Evolutionary conservation across 2,113 vertebrate genomes (phyloP), one percentile per base, ranked within the genome.

Genomic region (Melanerpes aurifrons): DNA sequence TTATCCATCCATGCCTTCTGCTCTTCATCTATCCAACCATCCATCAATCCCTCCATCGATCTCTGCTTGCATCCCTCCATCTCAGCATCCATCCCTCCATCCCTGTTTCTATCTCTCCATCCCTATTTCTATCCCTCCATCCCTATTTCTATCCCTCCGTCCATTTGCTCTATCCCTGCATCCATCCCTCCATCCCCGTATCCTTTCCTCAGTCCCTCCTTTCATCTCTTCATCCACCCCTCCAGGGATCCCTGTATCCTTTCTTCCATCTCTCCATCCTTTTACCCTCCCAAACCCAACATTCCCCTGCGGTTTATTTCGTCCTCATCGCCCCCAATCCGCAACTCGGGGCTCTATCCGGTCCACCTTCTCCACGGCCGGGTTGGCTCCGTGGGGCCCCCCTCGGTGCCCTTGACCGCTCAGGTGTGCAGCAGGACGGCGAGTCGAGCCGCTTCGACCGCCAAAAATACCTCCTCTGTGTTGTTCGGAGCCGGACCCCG

Each of bases 381-480:
- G 29, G 28, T 22, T 29, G 20, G 43, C 66, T 10, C 64, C 43
- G 28, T 12, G 28, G 28, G 17, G 61, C 74, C 17, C 17, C 17
- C 17, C 10, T 45, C 59, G 7, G 5, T 54, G 50, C 50, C 53
- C 50, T 48, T 8, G 21, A n/a, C 24, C 10, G 28, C 76, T 50
- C 70, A 26, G 56, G 40, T 35, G 26, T 21, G 5, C 25, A 11
- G 20, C 15, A 1, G 25, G 43, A 28, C 21, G 10, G 45, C 7
- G 21, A 37, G 17, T 18, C 56, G 17, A 69, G 6, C 37, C 40
- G 26, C 57, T 18, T 37, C 28, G n/a, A 17, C 22, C 5, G 4
- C 1, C 10, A 12, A 5, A 67, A n/a, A 54, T 19, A 0, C 15
- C 5, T 3, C 9, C 29, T 9, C 13, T 16, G 6, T 1, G 3